Evolutionary conservation across 1,140 invertebrate genomes (phyloP).

Genomic region (Tetramorium alpestre): DNA sequence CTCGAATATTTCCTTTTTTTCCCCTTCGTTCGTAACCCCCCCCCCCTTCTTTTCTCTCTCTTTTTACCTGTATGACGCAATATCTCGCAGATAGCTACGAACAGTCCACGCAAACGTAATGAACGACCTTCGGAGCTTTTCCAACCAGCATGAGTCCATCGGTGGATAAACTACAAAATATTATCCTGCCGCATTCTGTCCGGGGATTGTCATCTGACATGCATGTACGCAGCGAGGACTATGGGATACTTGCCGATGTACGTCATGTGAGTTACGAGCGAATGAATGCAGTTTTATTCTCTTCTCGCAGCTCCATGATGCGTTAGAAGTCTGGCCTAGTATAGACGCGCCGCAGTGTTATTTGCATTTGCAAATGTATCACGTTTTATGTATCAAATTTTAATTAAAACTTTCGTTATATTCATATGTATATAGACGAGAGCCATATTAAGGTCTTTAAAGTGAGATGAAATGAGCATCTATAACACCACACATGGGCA

Average conservation of each 20-base stretch:
- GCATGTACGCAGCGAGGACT: slow-evolving; percentile 20
- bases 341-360: background rate
- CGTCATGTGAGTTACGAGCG: slow-evolving; percentile 7
- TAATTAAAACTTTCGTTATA: background rate
- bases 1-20: slow-evolving; percentile 34
- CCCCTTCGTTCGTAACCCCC: background rate
- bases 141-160: background rate
- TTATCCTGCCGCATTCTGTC: slow-evolving; percentile 44
- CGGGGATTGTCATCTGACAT: slow-evolving; percentile 32
- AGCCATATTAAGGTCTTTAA: background rate
- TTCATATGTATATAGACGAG: background rate
- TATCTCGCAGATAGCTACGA: slow-evolving; percentile 46
- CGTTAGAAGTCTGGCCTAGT: background rate
- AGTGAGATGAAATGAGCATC: slow-evolving; percentile 1
- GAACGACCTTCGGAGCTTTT: slow-evolving; percentile 42
- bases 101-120: slow-evolving; percentile 38
- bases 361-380: background rate
- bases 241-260: slow-evolving; percentile 11
- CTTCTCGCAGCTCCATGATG: background rate
- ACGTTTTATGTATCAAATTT: background rate
- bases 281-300: slow-evolving; percentile 1
- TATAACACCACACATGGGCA: background rate
- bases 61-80: background rate
- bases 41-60: background rate
- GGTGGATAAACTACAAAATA: slow-evolving; percentile 64